Evolutionary conservation across 2,113 vertebrate species (phyloP).

Genomic region (Oncorhynchus keta): DNA sequence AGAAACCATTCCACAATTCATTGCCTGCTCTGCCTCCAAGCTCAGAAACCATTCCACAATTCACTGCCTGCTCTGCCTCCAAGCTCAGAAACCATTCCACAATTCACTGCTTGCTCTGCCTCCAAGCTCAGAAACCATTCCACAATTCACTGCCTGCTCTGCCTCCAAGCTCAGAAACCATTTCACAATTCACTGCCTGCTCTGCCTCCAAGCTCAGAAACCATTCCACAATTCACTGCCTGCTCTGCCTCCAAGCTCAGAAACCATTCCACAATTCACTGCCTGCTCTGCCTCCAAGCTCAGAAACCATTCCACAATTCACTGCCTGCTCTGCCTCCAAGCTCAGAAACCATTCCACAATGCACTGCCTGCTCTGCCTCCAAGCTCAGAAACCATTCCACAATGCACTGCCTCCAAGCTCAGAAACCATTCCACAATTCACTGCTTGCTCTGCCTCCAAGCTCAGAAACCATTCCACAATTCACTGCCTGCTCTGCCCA

Average conservation of each 20-base stretch:
- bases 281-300: conserved; percentile 39
- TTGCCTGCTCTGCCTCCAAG: too few species aligned
- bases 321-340: conserved; percentile 36
- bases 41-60: too few species aligned
- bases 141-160: too few species aligned
- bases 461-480: conserved; percentile 58
- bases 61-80: too few species aligned
- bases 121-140: too few species aligned
- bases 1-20: too few species aligned
- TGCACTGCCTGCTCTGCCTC: conserved; percentile 42
- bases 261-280: conserved; percentile 58
- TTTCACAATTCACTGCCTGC: conserved; percentile 54
- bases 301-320: conserved; percentile 59
- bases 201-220: conserved; percentile 43
- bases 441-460: conserved; percentile 25
- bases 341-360: conserved; percentile 58
- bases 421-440: too few species aligned
- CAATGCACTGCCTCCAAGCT: conserved; percentile 35
- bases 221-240: conserved; percentile 53
- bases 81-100: too few species aligned
- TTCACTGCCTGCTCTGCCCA: conserved; percentile 42
- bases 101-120: too few species aligned
- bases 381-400: conserved; percentile 50
- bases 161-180: too few species aligned
- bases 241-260: conserved; percentile 38